A percentile compares a stretch with the other conserved stretches of the same genome.
These are phyloP conservation scores for Hydra vulgaris DNA, from an alignment of 30 jellyfish, hydroid and myxozoan genomes.

Conservation along the genomic window DNA sequence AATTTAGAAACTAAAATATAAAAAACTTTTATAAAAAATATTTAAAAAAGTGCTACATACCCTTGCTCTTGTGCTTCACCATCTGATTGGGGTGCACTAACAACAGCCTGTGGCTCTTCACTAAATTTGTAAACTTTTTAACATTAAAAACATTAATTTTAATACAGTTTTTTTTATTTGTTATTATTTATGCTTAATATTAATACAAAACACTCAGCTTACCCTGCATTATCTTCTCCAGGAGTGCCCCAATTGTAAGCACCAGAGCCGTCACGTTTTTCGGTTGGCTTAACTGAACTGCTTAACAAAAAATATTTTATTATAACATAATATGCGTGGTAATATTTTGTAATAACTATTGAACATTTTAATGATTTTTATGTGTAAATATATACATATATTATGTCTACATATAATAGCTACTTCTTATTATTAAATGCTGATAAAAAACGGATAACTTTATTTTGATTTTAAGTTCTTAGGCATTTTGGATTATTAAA, in stretches of 20 bases:
- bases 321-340: not conserved
- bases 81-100: conserved; percentile 53
- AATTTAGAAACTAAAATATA: too few species aligned
- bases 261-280: conserved; percentile 94
- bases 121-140: conserved; percentile 16
- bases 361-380: too few species aligned
- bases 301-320: not conserved
- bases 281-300: conserved; percentile 83
- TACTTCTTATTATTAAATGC: too few species aligned
- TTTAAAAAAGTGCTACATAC: not conserved
- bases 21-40: too few species aligned
- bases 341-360: too few species aligned
- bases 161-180: not conserved
- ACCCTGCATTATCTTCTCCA: conserved; percentile 50
- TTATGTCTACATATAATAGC: too few species aligned
- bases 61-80: conserved; percentile 47
- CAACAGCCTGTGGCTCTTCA: conserved; percentile 46
- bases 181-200: too few species aligned
- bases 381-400: too few species aligned
- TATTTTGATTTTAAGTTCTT: too few species aligned
- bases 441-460: too few species aligned
- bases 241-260: conserved; percentile 85
- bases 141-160: not conserved
- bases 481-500: too few species aligned
- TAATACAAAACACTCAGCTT: not conserved